Evolutionary conservation across 2,888 invertebrate genomes (phyloP), one percentile per base, ranked within the genome.

Genomic region (Pterostichus madidus): DNA sequence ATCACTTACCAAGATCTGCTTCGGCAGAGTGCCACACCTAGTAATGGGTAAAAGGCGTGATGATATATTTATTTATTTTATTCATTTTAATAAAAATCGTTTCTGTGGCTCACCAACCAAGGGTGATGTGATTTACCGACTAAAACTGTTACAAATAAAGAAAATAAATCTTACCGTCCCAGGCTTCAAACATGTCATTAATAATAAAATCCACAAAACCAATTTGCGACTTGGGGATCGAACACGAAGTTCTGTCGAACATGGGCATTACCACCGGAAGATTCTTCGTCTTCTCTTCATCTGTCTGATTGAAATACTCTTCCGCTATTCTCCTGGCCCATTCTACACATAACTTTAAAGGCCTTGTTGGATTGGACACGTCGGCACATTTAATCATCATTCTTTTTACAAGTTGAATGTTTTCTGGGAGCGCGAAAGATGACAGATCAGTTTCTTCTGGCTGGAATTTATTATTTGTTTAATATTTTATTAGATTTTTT

Each of bases 321-420:
- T 99, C 98, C 0, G 99, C 98, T 85, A 99, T 99, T 87, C 98
- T 92, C 86, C 95, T 93, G 0, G 98, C 97, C 99, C 99, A 99
- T 90, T 98, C 97, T 53, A 96, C 93, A 86, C 96, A 96, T 85
- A 94, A 92, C 84, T 93, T 92, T 87, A 97, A 92, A 0, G 98
- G 98, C 83, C 99, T 91, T 1, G 97, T 96, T 0, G 99, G 99
- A 91, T 99, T 99, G 84, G 98, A 98, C 35, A 99, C 98, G 89
- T 99, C 99, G 0, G 99, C 98, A 89, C 98, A 98, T 90, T 99
- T 99, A 88, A 99, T 98, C 92, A 99, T 94, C 97, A 99, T 99
- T 85, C 98, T 92, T 89, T 97, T 97, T 84, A 98, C 95, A 49
- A 98, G 91, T 52, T 95, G 93, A 83, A 96, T 93, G 89, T 98